Percentiles rank a stretch among this genome's conserved stretches.
These are phyloP conservation scores for Altica lythri DNA, from an alignment of 2,888 invertebrate genomes.

Conservation along the genomic window DNA sequence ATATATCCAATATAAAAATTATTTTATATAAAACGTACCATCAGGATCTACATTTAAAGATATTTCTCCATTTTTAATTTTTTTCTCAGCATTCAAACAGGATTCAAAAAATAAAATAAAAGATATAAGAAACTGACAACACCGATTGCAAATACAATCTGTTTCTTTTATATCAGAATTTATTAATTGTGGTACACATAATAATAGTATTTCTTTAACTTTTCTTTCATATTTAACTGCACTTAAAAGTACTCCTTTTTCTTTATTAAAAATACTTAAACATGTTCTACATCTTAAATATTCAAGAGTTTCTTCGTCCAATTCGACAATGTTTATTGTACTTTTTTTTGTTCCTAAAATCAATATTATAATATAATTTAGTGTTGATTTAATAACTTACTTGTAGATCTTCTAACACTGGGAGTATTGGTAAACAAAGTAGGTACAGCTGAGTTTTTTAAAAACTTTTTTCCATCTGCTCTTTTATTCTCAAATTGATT, in stretches of 20 bases:
- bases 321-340: conserved; percentile 3
- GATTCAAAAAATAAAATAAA: conserved; percentile 15
- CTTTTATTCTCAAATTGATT: conserved; percentile 27
- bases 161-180: conserved; percentile 9
- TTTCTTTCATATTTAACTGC: conserved; percentile 18
- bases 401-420: conserved; percentile 1
- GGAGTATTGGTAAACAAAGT: conserved; percentile 8
- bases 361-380: background rate
- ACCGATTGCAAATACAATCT: conserved; percentile 22
- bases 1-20: background rate
- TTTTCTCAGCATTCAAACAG: conserved; percentile 19
- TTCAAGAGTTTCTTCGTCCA: conserved; percentile 1
- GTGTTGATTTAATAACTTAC: background rate
- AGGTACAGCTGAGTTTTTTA: conserved; percentile 22
- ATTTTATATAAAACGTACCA: background rate
- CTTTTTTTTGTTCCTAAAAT: conserved; percentile 1
- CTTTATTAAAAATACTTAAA: conserved; percentile 6
- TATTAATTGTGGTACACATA: conserved; percentile 25
- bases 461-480: conserved; percentile 13
- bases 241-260: conserved; percentile 9
- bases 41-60: conserved; percentile 1
- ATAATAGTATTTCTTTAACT: conserved; percentile 20
- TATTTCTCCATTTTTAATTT: conserved; percentile 14
- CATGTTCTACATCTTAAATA: conserved; percentile 29
- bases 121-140: conserved; percentile 15